phyloP scores from a whole-genome alignment of 1,140 invertebrate genomes.

The Eurosta solidaginis region DNA sequence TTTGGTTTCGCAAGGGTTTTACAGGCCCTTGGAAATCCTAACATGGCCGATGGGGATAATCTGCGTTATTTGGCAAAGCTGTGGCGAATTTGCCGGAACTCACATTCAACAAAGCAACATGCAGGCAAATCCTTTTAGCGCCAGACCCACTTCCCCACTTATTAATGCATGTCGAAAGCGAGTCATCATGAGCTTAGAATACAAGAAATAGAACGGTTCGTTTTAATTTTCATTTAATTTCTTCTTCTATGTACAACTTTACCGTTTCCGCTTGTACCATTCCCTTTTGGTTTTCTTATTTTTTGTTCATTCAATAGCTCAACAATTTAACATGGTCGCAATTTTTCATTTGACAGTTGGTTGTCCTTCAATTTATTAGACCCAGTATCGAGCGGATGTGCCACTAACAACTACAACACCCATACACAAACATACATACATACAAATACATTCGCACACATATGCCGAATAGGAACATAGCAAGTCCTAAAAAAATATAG shows the following conservation, averaged over 20 bases:
- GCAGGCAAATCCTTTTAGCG: too few relatives aligned
- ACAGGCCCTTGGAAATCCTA: too few relatives aligned
- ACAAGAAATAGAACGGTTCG: too few relatives aligned
- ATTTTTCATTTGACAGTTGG: slow-evolving; percentile 10
- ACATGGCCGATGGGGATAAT: too few relatives aligned
- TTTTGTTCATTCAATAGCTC: neutral
- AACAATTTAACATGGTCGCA: slow-evolving; percentile 5
- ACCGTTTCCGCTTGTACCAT: neutral
- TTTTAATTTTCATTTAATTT: slow-evolving; percentile 1
- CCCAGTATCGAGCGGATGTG: slow-evolving; percentile 5
- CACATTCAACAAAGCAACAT: too few relatives aligned
- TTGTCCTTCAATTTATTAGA: slow-evolving; percentile 29
- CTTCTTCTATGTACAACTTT: neutral
- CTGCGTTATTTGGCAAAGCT: too few relatives aligned
- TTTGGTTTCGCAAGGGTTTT: too few relatives aligned
- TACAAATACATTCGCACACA: neutral
- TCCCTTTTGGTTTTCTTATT: neutral
- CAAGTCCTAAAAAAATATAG: neutral
- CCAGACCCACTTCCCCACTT: too few relatives aligned
- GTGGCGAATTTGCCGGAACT: too few relatives aligned
- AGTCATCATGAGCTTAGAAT: neutral
- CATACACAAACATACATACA: neutral
- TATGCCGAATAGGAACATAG: neutral
- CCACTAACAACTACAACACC: neutral
- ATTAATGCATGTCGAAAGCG: too few relatives aligned